These are phyloP conservation scores for Myxocyprinus asiaticus DNA, from an alignment of 2,113 vertebrate species.

Conservation along the genomic window DNA sequence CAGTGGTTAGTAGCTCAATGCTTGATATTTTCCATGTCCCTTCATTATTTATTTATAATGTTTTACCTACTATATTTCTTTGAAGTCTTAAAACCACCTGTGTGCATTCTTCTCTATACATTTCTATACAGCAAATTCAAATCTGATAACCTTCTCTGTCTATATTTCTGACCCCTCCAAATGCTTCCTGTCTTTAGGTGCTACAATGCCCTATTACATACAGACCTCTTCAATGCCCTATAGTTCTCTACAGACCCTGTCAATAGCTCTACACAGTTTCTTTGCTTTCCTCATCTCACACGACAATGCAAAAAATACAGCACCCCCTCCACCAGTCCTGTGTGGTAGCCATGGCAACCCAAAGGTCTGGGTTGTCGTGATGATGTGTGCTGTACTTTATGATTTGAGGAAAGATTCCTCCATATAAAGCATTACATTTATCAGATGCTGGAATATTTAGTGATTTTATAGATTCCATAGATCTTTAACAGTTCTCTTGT, in stretches of 20 bases:
- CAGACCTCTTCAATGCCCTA: not conserved
- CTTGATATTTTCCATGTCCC: not conserved
- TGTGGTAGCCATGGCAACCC: slow-evolving; percentile 49
- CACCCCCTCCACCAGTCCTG: slow-evolving; percentile 23
- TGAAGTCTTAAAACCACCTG: not conserved
- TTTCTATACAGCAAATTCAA: not conserved
- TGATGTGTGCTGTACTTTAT: slow-evolving; percentile 39
- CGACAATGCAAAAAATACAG: slow-evolving; percentile 27
- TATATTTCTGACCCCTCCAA: not conserved
- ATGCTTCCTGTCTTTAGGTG: not conserved
- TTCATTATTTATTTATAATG: not conserved
- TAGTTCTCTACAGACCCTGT: slow-evolving; percentile 12
- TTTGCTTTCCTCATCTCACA: slow-evolving; percentile 26
- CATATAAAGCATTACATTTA: no score
- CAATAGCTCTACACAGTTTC: slow-evolving; percentile 5
- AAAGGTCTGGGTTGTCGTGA: slow-evolving; percentile 40
- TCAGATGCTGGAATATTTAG: not conserved
- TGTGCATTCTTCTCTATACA: not conserved
- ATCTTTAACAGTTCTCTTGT: no score
- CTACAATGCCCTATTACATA: slow-evolving; percentile 10
- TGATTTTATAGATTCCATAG: not conserved
- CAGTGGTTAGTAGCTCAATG: not conserved
- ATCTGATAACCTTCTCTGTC: not conserved
- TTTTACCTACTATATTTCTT: not conserved
- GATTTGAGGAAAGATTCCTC: slow-evolving; percentile 21